Evolutionary conservation across 2,888 invertebrate species (phyloP).

Genomic region (Andrena bicolor): DNA sequence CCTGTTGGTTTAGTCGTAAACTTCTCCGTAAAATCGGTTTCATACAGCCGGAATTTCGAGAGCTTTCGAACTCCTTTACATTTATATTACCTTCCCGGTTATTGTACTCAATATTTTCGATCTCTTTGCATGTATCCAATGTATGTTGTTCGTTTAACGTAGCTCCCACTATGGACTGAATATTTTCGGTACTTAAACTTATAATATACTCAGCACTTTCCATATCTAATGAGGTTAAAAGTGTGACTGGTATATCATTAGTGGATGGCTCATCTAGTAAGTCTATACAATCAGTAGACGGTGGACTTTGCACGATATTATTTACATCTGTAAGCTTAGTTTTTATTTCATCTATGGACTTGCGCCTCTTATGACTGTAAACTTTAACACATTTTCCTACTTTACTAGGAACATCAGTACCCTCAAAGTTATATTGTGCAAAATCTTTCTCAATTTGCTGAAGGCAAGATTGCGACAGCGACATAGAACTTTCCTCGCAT

Average conservation of each 20-base stretch:
- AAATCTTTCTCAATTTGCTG: slow-evolving; percentile 56
- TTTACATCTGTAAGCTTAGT: slow-evolving; percentile 56
- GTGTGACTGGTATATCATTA: slow-evolving; percentile 77
- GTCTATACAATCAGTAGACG: slow-evolving; percentile 78
- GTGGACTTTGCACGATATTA: slow-evolving; percentile 52
- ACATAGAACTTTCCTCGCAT: slow-evolving; percentile 51
- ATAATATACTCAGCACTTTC: slow-evolving; percentile 80
- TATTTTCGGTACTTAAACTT: slow-evolving; percentile 78
- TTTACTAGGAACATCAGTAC: slow-evolving; percentile 63
- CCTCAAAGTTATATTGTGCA: slow-evolving; percentile 53
- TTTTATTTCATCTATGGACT: slow-evolving; percentile 70
- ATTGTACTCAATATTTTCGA: slow-evolving; percentile 56
- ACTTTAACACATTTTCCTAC: slow-evolving; percentile 81
- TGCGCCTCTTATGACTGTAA: slow-evolving; percentile 82
- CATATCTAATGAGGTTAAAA: slow-evolving; percentile 78
- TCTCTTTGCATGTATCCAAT: slow-evolving; percentile 44
- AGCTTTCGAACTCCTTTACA: slow-evolving; percentile 60
- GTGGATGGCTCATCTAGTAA: slow-evolving; percentile 76
- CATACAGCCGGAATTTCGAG: slow-evolving; percentile 51
- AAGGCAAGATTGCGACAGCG: slow-evolving; percentile 52
- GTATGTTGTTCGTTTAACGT: slow-evolving; percentile 68
- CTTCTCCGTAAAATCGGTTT: slow-evolving; percentile 79
- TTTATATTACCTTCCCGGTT: slow-evolving; percentile 54
- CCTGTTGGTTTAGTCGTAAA: slow-evolving; percentile 80
- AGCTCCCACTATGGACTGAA: slow-evolving; percentile 78